Percentiles rank a stretch among this genome's conserved stretches.
Conservation (phyloP, 53 echinoderm and acorn worm species). For the Arbacia lixula region DNA sequence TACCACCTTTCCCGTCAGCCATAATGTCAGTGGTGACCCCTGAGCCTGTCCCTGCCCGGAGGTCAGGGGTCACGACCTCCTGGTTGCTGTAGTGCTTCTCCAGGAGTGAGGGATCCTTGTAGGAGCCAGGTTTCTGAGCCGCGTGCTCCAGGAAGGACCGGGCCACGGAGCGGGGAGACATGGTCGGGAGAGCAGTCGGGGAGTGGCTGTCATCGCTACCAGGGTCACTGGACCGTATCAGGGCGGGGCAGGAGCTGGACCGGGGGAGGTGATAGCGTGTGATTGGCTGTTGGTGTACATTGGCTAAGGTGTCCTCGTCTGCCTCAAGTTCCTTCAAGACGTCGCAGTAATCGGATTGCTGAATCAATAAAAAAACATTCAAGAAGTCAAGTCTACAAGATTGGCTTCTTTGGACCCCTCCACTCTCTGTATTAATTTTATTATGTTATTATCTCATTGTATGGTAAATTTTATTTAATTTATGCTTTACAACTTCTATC, state of each 20-base stretch:
- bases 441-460: too few species aligned
- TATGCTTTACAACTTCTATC: too few species aligned
- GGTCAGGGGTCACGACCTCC: neutral
- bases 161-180: conserved; percentile 78
- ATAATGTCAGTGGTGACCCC: neutral
- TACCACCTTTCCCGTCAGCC: neutral
- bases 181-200: conserved; percentile 14
- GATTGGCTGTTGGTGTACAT: too few species aligned
- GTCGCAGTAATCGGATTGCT: conserved; percentile 36
- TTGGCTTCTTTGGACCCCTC: too few species aligned
- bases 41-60: neutral
- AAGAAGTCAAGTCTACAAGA: too few species aligned
- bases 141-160: conserved; percentile 65
- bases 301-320: neutral
- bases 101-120: conserved; percentile 79
- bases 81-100: conserved; percentile 63
- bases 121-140: conserved; percentile 82
- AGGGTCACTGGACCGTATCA: conserved; percentile 28
- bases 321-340: conserved; percentile 17
- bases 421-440: too few species aligned
- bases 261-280: conserved; percentile 20
- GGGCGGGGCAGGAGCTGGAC: conserved; percentile 70
- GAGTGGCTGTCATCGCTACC: neutral
- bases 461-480: too few species aligned
- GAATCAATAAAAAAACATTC: too few species aligned